phyloP scores from a whole-genome alignment of 2,888 invertebrate species.

The Myathropa florea region DNA sequence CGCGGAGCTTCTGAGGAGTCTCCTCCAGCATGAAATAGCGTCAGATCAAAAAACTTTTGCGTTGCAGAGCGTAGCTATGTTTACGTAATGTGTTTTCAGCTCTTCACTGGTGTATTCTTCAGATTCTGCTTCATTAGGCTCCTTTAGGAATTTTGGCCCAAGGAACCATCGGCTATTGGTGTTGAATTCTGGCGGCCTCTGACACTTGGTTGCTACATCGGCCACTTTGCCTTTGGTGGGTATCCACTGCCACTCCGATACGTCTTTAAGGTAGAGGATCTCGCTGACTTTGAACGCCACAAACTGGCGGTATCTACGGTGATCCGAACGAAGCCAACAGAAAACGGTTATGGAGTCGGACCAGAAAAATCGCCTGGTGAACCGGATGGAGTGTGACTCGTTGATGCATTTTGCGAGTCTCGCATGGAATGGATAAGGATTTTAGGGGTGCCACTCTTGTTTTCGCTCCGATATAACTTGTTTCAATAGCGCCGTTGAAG shows the following conservation, averaged over 20 bases:
- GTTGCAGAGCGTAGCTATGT: not conserved
- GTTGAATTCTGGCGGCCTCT: conserved; percentile 23
- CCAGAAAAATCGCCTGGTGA: conserved; percentile 59
- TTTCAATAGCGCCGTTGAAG: not conserved
- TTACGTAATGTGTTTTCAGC: not conserved
- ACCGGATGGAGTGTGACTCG: conserved; percentile 35
- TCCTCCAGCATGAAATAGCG: not conserved
- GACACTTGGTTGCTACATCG: conserved; percentile 61
- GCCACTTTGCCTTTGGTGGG: conserved; percentile 51
- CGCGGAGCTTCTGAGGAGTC: not conserved
- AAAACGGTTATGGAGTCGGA: conserved; percentile 71
- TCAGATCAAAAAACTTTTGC: not conserved
- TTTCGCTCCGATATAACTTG: conserved; percentile 31
- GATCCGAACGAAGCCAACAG: conserved; percentile 71
- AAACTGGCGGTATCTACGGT: conserved; percentile 67
- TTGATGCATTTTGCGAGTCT: conserved; percentile 51
- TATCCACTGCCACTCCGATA: conserved; percentile 60
- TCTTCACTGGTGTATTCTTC: too few species aligned
- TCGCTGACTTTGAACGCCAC: conserved; percentile 60
- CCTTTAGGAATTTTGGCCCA: conserved; percentile 46
- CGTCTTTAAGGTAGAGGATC: conserved; percentile 55
- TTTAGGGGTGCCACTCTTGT: conserved; percentile 37
- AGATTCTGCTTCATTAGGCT: not conserved
- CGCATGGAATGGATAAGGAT: conserved; percentile 39
- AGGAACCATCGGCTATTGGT: conserved; percentile 55